Percentiles rank a stretch among this genome's conserved stretches.
phyloP scores from a whole-genome alignment of 2,113 vertebrate genomes.

The Etheostoma spectabile region DNA sequence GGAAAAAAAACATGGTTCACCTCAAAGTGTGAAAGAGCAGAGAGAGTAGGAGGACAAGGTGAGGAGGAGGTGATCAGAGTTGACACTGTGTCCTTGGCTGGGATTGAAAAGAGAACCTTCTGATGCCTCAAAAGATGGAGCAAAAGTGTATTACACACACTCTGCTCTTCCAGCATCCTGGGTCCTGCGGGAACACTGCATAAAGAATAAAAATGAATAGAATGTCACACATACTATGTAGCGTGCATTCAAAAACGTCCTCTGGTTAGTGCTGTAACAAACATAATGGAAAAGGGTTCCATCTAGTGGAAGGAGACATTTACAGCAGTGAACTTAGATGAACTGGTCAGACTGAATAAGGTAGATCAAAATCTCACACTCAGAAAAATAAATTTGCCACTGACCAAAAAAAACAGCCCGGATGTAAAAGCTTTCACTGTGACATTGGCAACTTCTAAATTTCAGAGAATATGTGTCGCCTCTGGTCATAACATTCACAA shows the following conservation, averaged over 20 bases:
- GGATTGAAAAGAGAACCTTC: conserved; percentile 36
- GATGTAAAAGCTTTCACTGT: background rate
- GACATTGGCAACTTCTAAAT: background rate
- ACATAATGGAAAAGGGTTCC: conserved; percentile 30
- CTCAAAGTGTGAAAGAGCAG: conserved; percentile 63
- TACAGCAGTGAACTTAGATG: background rate
- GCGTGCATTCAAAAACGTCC: conserved; percentile 7
- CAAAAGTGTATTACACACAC: conserved; percentile 70
- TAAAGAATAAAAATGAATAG: background rate
- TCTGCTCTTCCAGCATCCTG: conserved; percentile 77
- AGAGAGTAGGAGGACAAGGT: conserved; percentile 60
- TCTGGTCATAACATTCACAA: background rate
- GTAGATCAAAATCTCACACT: background rate
- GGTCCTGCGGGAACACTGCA: conserved; percentile 73
- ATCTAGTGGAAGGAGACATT: conserved; percentile 60
- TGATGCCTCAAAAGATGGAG: conserved; percentile 70
- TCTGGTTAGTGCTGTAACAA: background rate
- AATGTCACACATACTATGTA: background rate
- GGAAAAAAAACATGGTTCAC: conserved; percentile 39
- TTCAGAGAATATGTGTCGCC: background rate
- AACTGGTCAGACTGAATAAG: background rate
- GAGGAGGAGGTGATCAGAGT: conserved; percentile 38
- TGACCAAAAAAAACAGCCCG: background rate
- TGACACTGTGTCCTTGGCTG: background rate
- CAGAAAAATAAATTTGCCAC: background rate